These are phyloP conservation scores for Sebastes paucispinis DNA, from an alignment of 2,797 vertebrate species.

Conservation along the genomic window DNA sequence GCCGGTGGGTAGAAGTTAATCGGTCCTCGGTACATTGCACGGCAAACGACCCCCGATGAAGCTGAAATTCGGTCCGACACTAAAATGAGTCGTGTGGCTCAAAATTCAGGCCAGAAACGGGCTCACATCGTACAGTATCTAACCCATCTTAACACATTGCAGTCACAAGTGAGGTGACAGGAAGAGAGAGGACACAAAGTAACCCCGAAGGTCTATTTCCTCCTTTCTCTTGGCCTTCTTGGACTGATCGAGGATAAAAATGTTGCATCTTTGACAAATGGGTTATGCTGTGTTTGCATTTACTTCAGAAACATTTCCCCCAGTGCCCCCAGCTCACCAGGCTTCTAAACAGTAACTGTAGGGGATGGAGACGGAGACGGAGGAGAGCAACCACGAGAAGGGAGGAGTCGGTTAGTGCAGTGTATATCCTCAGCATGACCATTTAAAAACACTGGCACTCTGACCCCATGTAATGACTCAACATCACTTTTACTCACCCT, in stretches of 20 bases:
- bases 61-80: too few species aligned
- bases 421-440: constrained; percentile 39
- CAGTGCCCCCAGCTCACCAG: neutral
- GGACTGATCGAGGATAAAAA: constrained; percentile 30
- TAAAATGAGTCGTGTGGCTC: too few species aligned
- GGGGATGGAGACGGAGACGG: constrained; percentile 6
- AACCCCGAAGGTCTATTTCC: constrained; percentile 40
- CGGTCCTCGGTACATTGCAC: too few species aligned
- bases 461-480: constrained; percentile 68
- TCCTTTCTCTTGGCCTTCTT: constrained; percentile 41
- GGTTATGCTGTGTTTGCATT: constrained; percentile 66
- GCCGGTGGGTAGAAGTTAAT: too few species aligned
- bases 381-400: neutral
- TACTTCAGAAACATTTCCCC: constrained; percentile 41
- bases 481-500: constrained; percentile 57
- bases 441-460: constrained; percentile 50
- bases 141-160: constrained; percentile 3
- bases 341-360: constrained; percentile 26
- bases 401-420: constrained; percentile 30
- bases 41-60: too few species aligned
- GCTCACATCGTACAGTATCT: too few species aligned
- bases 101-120: too few species aligned
- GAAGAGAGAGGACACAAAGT: constrained; percentile 46
- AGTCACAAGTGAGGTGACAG: constrained; percentile 47
- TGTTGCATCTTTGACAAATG: constrained; percentile 61